Evolutionary conservation across 1,140 invertebrate genomes (phyloP), one percentile per base, ranked within the genome.

Genomic region (Eulimnadia texana): DNA sequence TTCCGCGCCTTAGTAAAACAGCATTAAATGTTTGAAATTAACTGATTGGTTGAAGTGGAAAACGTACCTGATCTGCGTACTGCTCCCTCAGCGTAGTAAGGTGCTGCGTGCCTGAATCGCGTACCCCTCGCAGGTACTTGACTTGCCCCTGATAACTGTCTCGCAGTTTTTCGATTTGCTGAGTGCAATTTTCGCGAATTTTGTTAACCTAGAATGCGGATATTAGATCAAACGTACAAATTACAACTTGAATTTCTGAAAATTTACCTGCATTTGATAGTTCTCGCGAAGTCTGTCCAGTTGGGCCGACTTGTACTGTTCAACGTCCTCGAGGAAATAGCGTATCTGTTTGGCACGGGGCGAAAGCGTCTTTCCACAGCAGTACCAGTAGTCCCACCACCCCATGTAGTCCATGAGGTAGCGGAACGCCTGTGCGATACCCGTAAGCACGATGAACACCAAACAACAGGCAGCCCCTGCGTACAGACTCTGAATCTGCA

Each of bases 111-210:
- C 93, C 91, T 68, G 92, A 93, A 67, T 95, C 89, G 54, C 88
- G 77, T 63, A 96, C 89, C 67, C 93, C 90, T 62, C 84, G 80
- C 19, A 95, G 77, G 72, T 94, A 88, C 67, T 84, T 86, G 23
- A 86, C 83, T 75, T 94, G 90, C 16, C 81, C 79, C 64, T 86
- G 83, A 72, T 96, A 96, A 70, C 88, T 94, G 67, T 86, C 89
- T 68, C 90, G 82, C 62, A 95, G 90, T 82, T 86, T 90, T 69
- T 95, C 92, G 72, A 94, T 84, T 77, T 95, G 91, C 69, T 89
- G 86, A 13, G 84, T 81, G 69, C 90, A 95, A 67, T 95, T 95
- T 66, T 95, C 90, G 68, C 89, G 86, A 63, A 95, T 93, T 66
- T 85, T 81, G 69, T 85, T 82, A 51, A 91, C 86, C 83, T 90